Evolutionary conservation across 2,797 vertebrate genomes (phyloP), one percentile per base, ranked within the genome.

Genomic region (Staurois parvus): DNA sequence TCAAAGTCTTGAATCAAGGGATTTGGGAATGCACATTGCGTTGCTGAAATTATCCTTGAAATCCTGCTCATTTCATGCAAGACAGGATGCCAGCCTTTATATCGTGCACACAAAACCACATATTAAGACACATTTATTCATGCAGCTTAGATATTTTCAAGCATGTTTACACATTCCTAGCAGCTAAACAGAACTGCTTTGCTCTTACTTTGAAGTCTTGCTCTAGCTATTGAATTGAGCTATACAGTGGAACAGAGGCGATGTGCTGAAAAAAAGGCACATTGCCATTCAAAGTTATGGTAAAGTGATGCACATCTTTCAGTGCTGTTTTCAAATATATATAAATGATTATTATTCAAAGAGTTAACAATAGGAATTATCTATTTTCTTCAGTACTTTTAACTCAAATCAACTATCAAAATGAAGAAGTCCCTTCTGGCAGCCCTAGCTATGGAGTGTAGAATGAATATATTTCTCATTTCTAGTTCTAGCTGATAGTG

Each of bases 381-480:
- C 45, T 40, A 88, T 90, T 93, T 91, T 92, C 90, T 90, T 89
- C 91, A 92, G 89, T 84, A 92, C 92, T 93, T 94, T 94, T 94
- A 92, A 91, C 88, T 89, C 88, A 93, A 94, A 93, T 93, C 88
- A 94, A 76, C 87, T 89, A 88, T 90, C 91, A 93, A 52, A 89
- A 87, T 85, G 90, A 92, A 91, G 90, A 89, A 88, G 87, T 93
- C 88, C 86, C 88, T 90, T 84, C 79, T 91, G 92, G 90, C 91
- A 93, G 86, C 69, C 69, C 88, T 9, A 80, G 85, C 90, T 87
- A 90, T 85, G 79, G 91, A 91, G 89, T 66, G 42, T 52, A 77
- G 89, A 87, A 37, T 67, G 77, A 80, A 68, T 83, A 12, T 11
- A 9, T 88, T 84, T 91, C 85, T 88, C 4, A 1, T 79, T 83